Base-by-base conservation (phyloP, 2,888 invertebrate species). In the Siphonodentalium dalli region DNA sequence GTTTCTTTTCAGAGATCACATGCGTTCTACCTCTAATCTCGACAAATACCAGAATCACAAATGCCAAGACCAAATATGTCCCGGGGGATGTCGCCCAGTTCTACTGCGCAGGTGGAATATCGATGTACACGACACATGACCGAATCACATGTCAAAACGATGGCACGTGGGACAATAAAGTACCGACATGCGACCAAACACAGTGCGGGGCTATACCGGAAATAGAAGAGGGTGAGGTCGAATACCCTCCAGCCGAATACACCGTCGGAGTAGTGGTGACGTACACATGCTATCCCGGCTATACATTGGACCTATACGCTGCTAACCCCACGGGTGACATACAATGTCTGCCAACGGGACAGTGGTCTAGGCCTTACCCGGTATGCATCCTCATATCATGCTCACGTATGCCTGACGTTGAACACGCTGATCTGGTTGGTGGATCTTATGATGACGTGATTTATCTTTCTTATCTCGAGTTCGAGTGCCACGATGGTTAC, bases 401-500 rank as follows among this genome's bases (percentile, higher is more conserved):
- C 52, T 63, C 63, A 5, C 58, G 61, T 13, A 76, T 75, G 3
- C 61, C 66, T n/a, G 38, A 53, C 13, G 59, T 76, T 5, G 54
- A 58, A 4, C 61, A 76, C 61, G 76, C 69, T 18, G 48, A 48
- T 13, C 44, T 42, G 13, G 44, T 35, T 9, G 49, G 35, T 7
- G 29, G 42, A 18, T 29, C 28, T 1, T 50, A n/a, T n/a, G n/a
- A n/a, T n/a, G n/a, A n/a, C n/a, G n/a, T n/a, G n/a, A n/a, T n/a
- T n/a, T n/a, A n/a, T n/a, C n/a, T n/a, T n/a, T n/a, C n/a, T n/a
- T n/a, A n/a, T n/a, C n/a, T n/a, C n/a, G 54, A 48, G 64, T 83
- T 87, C 43, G 79, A 74, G 26, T 88, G 88, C 65, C 70, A 82
- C 37, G 46, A 40, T 41, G 80, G 76, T 2, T 77, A 68, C 58